Evolutionary conservation across 2,113 vertebrate genomes (phyloP).

Genomic region (Geothlypis trichas): DNA sequence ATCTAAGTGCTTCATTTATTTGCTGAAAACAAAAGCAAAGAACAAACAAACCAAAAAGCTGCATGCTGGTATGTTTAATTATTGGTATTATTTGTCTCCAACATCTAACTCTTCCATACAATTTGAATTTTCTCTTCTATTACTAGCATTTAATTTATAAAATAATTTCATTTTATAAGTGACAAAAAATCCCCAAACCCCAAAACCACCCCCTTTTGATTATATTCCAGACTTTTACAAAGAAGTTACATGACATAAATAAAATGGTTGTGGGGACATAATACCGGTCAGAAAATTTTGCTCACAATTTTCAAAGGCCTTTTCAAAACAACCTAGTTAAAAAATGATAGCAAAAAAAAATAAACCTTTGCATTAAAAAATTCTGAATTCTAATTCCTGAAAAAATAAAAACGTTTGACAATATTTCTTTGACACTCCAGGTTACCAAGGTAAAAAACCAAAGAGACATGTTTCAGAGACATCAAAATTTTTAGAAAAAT

Average conservation of each 20-base stretch:
- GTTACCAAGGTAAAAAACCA: background rate
- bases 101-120: background rate
- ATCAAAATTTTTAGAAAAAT: background rate
- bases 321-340: background rate
- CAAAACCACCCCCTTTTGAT: fast-evolving
- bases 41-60: background rate
- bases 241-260: background rate
- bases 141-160: background rate
- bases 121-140: background rate
- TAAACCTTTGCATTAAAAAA: background rate
- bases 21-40: background rate
- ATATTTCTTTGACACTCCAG: background rate
- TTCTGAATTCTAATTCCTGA: background rate
- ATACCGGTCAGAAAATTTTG: background rate
- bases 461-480: background rate
- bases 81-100: background rate
- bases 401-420: background rate
- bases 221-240: background rate
- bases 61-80: background rate
- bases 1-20: background rate
- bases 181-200: background rate
- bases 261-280: background rate
- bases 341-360: background rate
- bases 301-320: background rate
- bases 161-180: background rate